phyloP scores from a whole-genome alignment of 2,113 vertebrate species.

The Phalacrocorax brasilianus region DNA sequence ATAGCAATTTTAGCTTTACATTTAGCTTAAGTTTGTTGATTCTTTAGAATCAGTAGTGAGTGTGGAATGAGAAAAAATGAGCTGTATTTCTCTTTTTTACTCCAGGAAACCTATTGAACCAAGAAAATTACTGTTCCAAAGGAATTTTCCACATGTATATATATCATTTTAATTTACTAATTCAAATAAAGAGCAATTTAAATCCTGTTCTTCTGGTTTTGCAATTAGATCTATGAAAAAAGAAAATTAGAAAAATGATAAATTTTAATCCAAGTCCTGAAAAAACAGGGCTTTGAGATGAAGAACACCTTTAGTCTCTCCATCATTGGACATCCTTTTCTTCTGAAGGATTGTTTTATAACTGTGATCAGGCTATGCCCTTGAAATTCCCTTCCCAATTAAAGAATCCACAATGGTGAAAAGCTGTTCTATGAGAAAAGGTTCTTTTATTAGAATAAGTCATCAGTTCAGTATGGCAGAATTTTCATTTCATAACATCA shows the following conservation, averaged over 20 bases:
- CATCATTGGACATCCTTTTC: background rate
- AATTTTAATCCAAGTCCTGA: background rate
- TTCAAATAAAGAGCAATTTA: background rate
- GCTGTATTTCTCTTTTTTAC: background rate
- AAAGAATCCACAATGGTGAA: background rate
- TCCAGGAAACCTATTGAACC: background rate
- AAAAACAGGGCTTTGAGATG: background rate
- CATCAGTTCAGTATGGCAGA: background rate
- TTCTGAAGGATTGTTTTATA: background rate
- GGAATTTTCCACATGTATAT: background rate
- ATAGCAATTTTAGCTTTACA: slow-evolving; percentile 2
- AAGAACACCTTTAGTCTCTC: background rate
- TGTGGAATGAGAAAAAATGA: slow-evolving; percentile 14
- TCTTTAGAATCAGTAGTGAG: slow-evolving; percentile 1
- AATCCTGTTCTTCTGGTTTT: background rate
- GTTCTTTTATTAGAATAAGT: slow-evolving; percentile 37
- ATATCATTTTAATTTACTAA: background rate
- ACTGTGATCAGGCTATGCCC: background rate
- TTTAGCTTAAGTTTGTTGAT: slow-evolving; percentile 2
- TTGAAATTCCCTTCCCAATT: background rate
- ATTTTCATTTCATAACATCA: slow-evolving; percentile 26
- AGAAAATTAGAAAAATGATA: background rate
- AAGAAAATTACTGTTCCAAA: background rate
- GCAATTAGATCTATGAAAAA: background rate
- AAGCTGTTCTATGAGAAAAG: background rate